phyloP scores from a whole-genome alignment of 1,140 invertebrate genomes.

The Mactra quadrangularis region DNA sequence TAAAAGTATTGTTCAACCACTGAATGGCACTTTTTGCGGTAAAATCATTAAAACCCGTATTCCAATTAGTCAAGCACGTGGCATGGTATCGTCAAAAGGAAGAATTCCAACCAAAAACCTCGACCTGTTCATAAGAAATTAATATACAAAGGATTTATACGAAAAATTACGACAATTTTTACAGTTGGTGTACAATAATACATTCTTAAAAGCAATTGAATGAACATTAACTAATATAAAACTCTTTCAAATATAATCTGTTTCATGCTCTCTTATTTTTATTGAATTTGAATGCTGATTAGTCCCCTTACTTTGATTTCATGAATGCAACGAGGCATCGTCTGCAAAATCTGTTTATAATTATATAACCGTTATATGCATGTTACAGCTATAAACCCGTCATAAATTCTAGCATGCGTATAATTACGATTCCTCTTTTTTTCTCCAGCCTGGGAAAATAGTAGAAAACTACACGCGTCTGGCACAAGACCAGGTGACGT shows the following conservation, averaged over 20 bases:
- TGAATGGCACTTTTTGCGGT: too few species aligned
- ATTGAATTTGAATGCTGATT: neutral
- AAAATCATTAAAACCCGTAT: too few species aligned
- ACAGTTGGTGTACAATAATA: too few species aligned
- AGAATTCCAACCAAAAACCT: too few species aligned
- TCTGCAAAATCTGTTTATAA: constrained; percentile 50
- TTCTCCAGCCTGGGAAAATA: constrained; percentile 58
- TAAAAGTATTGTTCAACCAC: too few species aligned
- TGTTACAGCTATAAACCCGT: constrained; percentile 47
- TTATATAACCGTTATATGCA: constrained; percentile 54
- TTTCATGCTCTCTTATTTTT: neutral
- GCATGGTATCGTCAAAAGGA: too few species aligned
- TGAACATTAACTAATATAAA: too few species aligned
- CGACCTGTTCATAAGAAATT: too few species aligned
- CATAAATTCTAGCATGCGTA: constrained; percentile 59
- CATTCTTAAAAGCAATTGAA: too few species aligned
- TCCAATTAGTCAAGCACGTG: too few species aligned
- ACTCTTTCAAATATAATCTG: neutral
- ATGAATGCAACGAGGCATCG: constrained; percentile 24
- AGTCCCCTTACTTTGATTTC: neutral
- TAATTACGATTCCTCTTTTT: constrained; percentile 55
- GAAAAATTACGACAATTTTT: too few species aligned
- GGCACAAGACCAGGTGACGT: constrained; percentile 60
- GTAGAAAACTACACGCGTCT: constrained; percentile 58
- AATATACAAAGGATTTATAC: too few species aligned